A percentile compares a stretch with the other conserved stretches of the same genome.
Conservation (phyloP, 1,140 invertebrate species). For the Stegodyphus mimosarum region DNA sequence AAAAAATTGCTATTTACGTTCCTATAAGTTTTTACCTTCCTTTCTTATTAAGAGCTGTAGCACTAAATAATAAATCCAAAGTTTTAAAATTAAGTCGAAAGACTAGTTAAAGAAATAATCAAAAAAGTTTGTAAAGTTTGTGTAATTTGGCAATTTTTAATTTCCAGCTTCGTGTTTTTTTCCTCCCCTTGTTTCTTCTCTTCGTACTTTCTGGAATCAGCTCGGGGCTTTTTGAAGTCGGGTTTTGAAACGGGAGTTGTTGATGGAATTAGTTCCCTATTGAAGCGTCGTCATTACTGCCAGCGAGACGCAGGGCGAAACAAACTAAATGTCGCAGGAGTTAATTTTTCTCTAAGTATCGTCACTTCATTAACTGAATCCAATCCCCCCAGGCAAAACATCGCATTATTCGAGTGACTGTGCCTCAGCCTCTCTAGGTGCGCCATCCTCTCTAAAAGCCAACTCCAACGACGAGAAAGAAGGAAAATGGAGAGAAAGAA, state of each 20-base stretch:
- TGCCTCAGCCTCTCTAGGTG: conserved; percentile 23
- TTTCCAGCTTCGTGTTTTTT: too few relatives aligned
- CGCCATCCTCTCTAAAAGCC: conserved; percentile 15
- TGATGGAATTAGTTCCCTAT: conserved; percentile 60
- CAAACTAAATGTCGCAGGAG: conserved; percentile 42
- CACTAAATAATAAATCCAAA: conserved; percentile 6
- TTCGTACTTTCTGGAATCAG: background rate
- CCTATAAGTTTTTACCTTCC: background rate
- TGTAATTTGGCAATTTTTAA: background rate
- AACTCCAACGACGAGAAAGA: conserved; percentile 21
- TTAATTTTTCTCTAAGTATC: conserved; percentile 61
- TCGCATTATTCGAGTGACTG: conserved; percentile 53
- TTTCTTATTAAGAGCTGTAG: background rate
- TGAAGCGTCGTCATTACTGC: conserved; percentile 47
- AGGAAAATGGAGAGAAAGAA: conserved; percentile 32
- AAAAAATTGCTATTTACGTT: too few relatives aligned
- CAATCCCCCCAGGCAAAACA: conserved; percentile 50
- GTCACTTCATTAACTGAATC: conserved; percentile 58
- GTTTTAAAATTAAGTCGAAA: conserved; percentile 44
- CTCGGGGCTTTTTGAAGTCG: conserved; percentile 55
- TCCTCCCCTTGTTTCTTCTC: too few relatives aligned
- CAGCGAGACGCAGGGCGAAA: conserved; percentile 18
- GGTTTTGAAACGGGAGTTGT: conserved; percentile 47
- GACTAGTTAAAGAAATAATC: conserved; percentile 37
- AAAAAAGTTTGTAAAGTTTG: conserved; percentile 40